Conservation (phyloP, 30 jellyfish, hydroid and myxozoan genomes). For the Clytia hemisphaerica region DNA sequence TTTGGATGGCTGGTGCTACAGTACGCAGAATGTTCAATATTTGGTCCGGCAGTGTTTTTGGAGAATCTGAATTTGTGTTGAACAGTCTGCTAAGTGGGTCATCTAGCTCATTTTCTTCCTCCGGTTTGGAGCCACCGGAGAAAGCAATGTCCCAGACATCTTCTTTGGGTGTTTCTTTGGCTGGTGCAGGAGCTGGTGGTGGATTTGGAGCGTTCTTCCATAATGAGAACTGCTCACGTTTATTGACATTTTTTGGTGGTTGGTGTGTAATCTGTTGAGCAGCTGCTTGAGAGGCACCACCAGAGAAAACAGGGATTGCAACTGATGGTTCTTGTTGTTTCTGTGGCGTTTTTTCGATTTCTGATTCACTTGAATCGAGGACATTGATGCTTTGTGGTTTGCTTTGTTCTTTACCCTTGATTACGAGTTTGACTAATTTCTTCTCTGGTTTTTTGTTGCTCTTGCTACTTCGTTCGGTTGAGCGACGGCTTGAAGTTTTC, state of each 20-base stretch:
- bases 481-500: slow-evolving; percentile 5
- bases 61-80: neutral
- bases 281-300: neutral
- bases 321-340: neutral
- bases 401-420: neutral
- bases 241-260: slow-evolving; percentile 6
- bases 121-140: slow-evolving; percentile 44
- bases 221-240: slow-evolving; percentile 78
- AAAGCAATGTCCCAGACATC: slow-evolving; percentile 90
- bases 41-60: slow-evolving; percentile 8
- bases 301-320: neutral
- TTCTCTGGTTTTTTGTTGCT: slow-evolving; percentile 2
- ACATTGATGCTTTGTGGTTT: neutral
- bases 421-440: slow-evolving; percentile 5
- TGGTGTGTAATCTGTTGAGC: slow-evolving; percentile 10
- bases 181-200: slow-evolving; percentile 21
- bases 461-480: slow-evolving; percentile 4
- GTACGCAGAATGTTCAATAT: slow-evolving; percentile 10
- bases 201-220: slow-evolving; percentile 43
- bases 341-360: slow-evolving; percentile 14
- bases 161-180: slow-evolving; percentile 40
- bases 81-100: slow-evolving; percentile 34
- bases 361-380: too few relatives aligned
- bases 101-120: slow-evolving; percentile 29
- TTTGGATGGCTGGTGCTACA: slow-evolving; percentile 31